These are phyloP conservation scores for Corythornis leucogaster DNA, from an alignment of 2,797 vertebrate genomes.

Conservation along the genomic window DNA sequence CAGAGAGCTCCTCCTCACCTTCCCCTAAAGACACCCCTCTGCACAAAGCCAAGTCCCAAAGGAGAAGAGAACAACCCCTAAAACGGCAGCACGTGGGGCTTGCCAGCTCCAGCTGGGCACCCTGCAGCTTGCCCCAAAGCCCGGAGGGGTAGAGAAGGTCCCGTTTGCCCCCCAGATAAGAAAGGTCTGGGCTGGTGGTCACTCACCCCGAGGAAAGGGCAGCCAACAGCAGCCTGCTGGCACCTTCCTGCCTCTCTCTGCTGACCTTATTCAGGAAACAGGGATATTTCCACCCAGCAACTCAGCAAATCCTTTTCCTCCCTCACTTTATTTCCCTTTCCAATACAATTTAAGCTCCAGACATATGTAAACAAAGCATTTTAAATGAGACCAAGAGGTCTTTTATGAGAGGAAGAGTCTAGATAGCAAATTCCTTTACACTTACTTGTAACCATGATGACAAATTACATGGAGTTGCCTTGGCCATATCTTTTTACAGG, in stretches of 20 bases:
- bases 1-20: no score
- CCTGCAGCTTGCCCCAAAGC: not conserved
- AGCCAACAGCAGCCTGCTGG: not conserved
- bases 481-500: accelerated
- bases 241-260: not conserved
- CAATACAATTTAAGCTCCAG: not conserved
- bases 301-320: not conserved
- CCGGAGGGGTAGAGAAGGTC: not conserved
- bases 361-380: not conserved
- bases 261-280: not conserved
- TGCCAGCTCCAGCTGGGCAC: accelerated
- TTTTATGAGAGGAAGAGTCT: not conserved
- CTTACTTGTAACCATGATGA: accelerated
- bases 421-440: accelerated
- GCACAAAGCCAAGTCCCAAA: not conserved
- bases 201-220: not conserved
- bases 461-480: accelerated
- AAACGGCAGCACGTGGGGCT: not conserved
- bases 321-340: not conserved
- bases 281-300: accelerated
- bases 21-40: accelerated
- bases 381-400: not conserved
- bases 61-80: not conserved
- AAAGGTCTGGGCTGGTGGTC: not conserved
- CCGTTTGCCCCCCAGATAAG: not conserved